Evolutionary conservation across 1,140 invertebrate genomes (phyloP).

Genomic region (Polyergus mexicanus): DNA sequence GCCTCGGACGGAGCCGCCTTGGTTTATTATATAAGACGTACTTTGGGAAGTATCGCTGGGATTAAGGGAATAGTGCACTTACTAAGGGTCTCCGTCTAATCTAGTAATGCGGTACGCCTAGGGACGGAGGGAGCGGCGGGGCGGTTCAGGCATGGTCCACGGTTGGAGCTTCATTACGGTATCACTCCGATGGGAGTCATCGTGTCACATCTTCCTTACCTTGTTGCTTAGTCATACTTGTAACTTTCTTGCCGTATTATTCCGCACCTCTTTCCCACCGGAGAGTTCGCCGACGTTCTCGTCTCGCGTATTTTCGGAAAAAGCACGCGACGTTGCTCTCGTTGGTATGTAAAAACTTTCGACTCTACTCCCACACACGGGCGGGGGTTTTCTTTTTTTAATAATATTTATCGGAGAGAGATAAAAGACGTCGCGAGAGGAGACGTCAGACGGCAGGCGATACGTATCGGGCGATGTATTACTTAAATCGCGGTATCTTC

Average conservation of each 20-base stretch:
- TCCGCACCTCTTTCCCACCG: slow-evolving; percentile 56
- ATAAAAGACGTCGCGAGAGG: neutral
- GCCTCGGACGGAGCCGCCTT: slow-evolving; percentile 12
- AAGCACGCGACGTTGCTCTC: neutral
- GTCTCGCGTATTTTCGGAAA: neutral
- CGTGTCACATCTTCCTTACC: slow-evolving; percentile 71
- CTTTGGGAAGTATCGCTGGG: slow-evolving; percentile 69
- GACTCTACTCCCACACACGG: too few species aligned
- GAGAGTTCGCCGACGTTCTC: neutral
- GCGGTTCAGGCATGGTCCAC: slow-evolving; percentile 62
- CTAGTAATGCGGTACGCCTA: slow-evolving; percentile 75
- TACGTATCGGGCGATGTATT: slow-evolving; percentile 62
- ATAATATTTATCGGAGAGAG: neutral
- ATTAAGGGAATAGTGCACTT: slow-evolving; percentile 60
- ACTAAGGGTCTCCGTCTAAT: slow-evolving; percentile 74
- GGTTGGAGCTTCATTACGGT: slow-evolving; percentile 68
- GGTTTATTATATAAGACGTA: slow-evolving; percentile 64
- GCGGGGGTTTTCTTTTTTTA: neutral
- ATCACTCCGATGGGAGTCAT: slow-evolving; percentile 77
- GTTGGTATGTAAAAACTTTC: neutral
- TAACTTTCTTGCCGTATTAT: slow-evolving; percentile 72
- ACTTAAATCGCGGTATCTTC: slow-evolving; percentile 72
- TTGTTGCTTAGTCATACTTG: slow-evolving; percentile 76
- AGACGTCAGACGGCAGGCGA: neutral
- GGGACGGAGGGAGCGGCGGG: slow-evolving; percentile 66